Conservation (phyloP, 1,140 invertebrate genomes). For the Tetramorium alpestre region DNA sequence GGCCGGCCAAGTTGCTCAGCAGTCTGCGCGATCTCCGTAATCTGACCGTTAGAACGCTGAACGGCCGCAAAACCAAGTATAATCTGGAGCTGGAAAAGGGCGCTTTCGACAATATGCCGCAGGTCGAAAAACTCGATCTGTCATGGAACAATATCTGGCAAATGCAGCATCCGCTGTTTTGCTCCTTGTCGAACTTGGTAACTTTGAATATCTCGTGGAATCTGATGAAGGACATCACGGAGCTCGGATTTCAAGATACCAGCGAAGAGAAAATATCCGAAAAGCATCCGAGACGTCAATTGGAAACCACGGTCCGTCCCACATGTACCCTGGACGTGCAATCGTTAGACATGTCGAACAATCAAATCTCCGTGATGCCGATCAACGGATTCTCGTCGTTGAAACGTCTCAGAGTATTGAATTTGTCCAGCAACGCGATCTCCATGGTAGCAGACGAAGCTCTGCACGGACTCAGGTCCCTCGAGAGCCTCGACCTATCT, state of each 20-base stretch:
- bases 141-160: slow-evolving; percentile 96
- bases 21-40: slow-evolving; percentile 92
- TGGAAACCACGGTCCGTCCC: slow-evolving; percentile 76
- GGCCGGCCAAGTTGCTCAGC: slow-evolving; percentile 90
- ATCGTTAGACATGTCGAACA: slow-evolving; percentile 93
- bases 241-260: slow-evolving; percentile 91
- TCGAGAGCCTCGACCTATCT: slow-evolving; percentile 94
- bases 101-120: slow-evolving; percentile 90
- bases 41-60: slow-evolving; percentile 92
- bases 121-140: slow-evolving; percentile 93
- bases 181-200: slow-evolving; percentile 91
- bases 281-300: slow-evolving; percentile 70
- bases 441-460: slow-evolving; percentile 94
- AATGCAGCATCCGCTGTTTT: slow-evolving; percentile 94
- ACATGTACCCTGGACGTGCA: slow-evolving; percentile 93
- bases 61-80: slow-evolving; percentile 91
- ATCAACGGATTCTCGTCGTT: slow-evolving; percentile 92
- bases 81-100: slow-evolving; percentile 92
- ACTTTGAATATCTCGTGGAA: slow-evolving; percentile 94
- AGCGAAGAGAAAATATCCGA: slow-evolving; percentile 73
- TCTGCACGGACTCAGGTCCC: slow-evolving; percentile 90
- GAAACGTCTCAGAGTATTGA: slow-evolving; percentile 90
- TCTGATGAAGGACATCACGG: slow-evolving; percentile 92
- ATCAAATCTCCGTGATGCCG: slow-evolving; percentile 93
- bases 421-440: slow-evolving; percentile 94